Percentiles rank a stretch among this genome's conserved stretches.
phyloP scores from a whole-genome alignment of 1,140 invertebrate species.

The Schmidtea mediterranea region DNA sequence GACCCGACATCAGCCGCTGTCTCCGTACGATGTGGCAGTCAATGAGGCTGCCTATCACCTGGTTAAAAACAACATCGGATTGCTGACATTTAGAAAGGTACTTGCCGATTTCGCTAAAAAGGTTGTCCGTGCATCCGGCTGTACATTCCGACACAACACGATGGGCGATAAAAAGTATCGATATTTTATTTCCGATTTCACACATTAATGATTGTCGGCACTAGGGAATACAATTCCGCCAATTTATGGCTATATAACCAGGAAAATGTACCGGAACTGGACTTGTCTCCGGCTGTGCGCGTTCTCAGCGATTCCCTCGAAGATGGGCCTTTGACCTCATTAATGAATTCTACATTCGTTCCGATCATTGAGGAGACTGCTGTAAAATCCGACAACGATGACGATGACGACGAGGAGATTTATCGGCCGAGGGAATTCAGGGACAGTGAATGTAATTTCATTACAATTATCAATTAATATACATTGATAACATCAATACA shows the following conservation, averaged over 20 bases:
- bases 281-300: neutral
- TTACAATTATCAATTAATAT: too few species aligned
- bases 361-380: too few species aligned
- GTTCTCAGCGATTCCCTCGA: neutral
- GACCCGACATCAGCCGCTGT: neutral
- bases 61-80: neutral
- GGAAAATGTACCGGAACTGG: neutral
- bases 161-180: neutral
- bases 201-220: too few species aligned
- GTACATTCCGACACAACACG: neutral
- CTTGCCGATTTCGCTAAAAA: neutral
- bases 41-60: neutral
- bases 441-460: too few species aligned
- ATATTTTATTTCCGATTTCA: too few species aligned
- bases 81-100: conserved; percentile 2
- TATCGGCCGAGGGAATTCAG: too few species aligned
- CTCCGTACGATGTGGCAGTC: conserved; percentile 1
- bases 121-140: neutral
- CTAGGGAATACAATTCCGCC: too few species aligned
- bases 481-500: too few species aligned
- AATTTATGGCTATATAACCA: neutral
- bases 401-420: too few species aligned
- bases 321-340: too few species aligned
- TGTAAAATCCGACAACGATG: too few species aligned
- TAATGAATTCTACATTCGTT: too few species aligned